phyloP scores from a whole-genome alignment of 2,888 invertebrate genomes.

The Habroteleia sp. region DNA sequence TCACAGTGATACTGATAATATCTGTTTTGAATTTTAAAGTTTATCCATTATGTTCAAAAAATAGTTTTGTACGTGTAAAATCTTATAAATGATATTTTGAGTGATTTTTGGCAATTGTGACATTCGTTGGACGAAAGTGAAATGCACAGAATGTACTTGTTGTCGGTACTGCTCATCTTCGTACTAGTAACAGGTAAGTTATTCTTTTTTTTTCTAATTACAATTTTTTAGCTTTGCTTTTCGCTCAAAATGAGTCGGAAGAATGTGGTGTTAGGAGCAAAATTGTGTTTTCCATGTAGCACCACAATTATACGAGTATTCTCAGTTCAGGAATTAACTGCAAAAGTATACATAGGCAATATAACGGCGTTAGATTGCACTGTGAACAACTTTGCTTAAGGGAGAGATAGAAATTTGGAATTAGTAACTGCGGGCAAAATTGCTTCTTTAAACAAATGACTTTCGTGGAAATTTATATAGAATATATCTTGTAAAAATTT shows the following conservation, averaged over 20 bases:
- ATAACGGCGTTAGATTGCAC: conserved; percentile 29
- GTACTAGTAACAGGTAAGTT: conserved; percentile 39
- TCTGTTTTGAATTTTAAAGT: no score
- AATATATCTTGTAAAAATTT: no score
- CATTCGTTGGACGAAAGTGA: conserved; percentile 12
- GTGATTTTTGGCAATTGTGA: conserved; percentile 41
- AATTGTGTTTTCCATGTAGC: conserved; percentile 22
- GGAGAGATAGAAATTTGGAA: conserved; percentile 16
- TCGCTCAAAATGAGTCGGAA: conserved; percentile 11
- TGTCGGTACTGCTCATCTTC: conserved; percentile 39
- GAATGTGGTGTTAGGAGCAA: conserved; percentile 3
- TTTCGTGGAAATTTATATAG: conserved; percentile 7
- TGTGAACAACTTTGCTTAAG: conserved; percentile 21
- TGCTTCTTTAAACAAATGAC: conserved; percentile 10
- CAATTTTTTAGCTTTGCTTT: conserved; percentile 6
- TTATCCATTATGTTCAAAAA: no score
- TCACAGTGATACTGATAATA: no score
- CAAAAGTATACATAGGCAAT: conserved; percentile 29
- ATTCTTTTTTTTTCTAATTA: conserved; percentile 6
- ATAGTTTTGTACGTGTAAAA: conserved; percentile 7
- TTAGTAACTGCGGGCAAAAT: conserved; percentile 15
- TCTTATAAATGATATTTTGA: conserved; percentile 43
- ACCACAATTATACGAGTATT: conserved; percentile 40
- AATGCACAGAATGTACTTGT: conserved; percentile 39
- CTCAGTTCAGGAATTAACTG: conserved; percentile 31